Evolutionary conservation across 2,888 invertebrate genomes (phyloP), one percentile per base, ranked within the genome.

Genomic region (Eupithecia dodoneata): DNA sequence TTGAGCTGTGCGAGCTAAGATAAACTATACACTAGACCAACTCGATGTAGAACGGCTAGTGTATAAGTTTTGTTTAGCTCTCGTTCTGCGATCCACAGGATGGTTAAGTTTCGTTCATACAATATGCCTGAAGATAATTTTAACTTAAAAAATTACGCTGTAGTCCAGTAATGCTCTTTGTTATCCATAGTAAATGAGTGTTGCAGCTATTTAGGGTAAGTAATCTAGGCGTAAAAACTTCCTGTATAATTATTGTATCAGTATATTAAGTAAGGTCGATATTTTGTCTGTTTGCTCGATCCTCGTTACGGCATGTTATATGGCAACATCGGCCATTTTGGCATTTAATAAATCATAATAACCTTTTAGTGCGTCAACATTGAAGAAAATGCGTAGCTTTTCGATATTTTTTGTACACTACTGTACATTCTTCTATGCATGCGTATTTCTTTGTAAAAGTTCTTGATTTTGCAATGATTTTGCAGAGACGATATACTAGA

Each of bases 171-270:
- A 41, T 74, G n/a, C 45, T 79, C 52, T 49, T 73, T 74, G 80
- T 83, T 42, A 72, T 65, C 66, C 74, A 42, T 75, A 72, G 70
- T 72, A 42, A 59, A 59, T 79, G 86, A 81, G 79, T 86, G 87
- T 87, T 82, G 87, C 88, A 86, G 87, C 86, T 89, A 85, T 77
- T 80, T 86, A 87, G 83, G 75, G 42, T 78, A 78, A 81, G 75
- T n/a, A 18, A 30, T 5, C 74, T 85, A 86, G 82, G 7, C 69
- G n/a, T 87, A 86, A 86, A 84, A 76, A 78, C 78, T 82, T 77
- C 75, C 72, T 79, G 78, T 81, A 76, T 80, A 77, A 80, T 76
- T 80, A 80, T 75, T 76, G 72, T 78, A 80, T 80, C 73, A 71
- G 47, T 79, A 76, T 79, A 79, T 74, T 77, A 74, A 52, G 71